Evolutionary conservation across 2,113 vertebrate genomes (phyloP).

Genomic region (Passer domesticus): DNA sequence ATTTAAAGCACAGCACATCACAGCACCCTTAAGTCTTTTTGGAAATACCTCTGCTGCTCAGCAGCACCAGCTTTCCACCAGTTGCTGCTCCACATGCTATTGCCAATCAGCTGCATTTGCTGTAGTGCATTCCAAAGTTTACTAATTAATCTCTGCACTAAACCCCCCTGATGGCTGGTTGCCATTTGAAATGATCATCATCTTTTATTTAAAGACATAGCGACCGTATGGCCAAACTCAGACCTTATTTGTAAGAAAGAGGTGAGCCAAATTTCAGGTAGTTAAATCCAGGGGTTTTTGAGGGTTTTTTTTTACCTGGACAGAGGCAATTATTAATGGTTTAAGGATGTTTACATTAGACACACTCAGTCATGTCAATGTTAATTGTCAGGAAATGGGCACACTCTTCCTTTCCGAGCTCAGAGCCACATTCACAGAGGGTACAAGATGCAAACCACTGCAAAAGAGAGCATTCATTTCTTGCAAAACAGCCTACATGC

Average conservation of each 20-base stretch:
- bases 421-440: background rate
- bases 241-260: background rate
- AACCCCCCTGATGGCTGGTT: constrained; percentile 40
- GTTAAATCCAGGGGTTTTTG: background rate
- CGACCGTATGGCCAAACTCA: background rate
- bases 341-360: background rate
- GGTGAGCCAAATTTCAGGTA: background rate
- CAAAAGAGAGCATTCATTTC: background rate
- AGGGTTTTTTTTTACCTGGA: background rate
- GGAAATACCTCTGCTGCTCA: constrained; percentile 66
- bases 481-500: background rate
- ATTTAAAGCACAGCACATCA: constrained; percentile 57
- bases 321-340: background rate
- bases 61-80: constrained; percentile 66
- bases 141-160: constrained; percentile 77
- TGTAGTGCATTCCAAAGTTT: constrained; percentile 74
- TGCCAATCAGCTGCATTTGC: constrained; percentile 85
- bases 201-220: constrained; percentile 69
- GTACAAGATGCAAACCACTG: background rate
- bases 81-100: constrained; percentile 84
- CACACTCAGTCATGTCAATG: background rate
- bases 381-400: background rate
- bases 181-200: constrained; percentile 53
- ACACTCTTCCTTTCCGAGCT: background rate
- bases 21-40: constrained; percentile 71